phyloP scores from a whole-genome alignment of 2,888 invertebrate genomes.

The Drosophila leonis region DNA sequence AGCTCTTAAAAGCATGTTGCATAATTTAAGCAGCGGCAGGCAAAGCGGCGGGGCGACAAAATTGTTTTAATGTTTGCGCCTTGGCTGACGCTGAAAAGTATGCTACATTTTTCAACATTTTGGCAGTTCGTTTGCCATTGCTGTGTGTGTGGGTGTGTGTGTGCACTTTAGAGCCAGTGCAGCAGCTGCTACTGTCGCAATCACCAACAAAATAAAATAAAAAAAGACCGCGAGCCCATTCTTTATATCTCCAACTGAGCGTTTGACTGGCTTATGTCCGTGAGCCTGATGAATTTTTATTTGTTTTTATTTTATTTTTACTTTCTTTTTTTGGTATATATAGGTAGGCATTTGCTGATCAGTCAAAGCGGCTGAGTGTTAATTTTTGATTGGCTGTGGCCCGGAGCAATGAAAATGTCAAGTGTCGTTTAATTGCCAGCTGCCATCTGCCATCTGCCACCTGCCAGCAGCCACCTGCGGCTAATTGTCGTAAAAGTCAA shows the following conservation, averaged over 20 bases:
- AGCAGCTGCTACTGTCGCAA: constrained; percentile 30
- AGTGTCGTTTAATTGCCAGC: constrained; percentile 33
- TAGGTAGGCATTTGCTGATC: constrained; percentile 5
- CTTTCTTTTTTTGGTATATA: neutral
- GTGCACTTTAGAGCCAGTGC: constrained; percentile 11
- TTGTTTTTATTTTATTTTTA: neutral
- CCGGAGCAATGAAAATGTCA: neutral
- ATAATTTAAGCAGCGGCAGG: constrained; percentile 65
- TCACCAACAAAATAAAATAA: neutral
- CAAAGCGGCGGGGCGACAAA: constrained; percentile 45
- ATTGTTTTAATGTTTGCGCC: constrained; percentile 59
- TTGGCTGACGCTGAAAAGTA: constrained; percentile 42
- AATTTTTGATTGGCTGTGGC: constrained; percentile 16
- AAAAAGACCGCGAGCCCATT: constrained; percentile 3
- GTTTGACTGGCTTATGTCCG: constrained; percentile 44
- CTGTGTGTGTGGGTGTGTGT: constrained; percentile 5
- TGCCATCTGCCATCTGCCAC: neutral
- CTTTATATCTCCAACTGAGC: constrained; percentile 44
- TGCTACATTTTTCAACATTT: constrained; percentile 42
- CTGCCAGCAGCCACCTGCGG: neutral
- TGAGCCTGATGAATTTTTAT: constrained; percentile 48
- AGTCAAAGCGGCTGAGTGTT: constrained; percentile 22
- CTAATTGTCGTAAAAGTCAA: constrained; percentile 29
- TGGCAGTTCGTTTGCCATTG: constrained; percentile 35
- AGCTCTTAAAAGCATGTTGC: constrained; percentile 75